Evolutionary conservation across 2,113 vertebrate genomes (phyloP), one percentile per base, ranked within the genome.

Genomic region (Pyxicephalus adspersus): DNA sequence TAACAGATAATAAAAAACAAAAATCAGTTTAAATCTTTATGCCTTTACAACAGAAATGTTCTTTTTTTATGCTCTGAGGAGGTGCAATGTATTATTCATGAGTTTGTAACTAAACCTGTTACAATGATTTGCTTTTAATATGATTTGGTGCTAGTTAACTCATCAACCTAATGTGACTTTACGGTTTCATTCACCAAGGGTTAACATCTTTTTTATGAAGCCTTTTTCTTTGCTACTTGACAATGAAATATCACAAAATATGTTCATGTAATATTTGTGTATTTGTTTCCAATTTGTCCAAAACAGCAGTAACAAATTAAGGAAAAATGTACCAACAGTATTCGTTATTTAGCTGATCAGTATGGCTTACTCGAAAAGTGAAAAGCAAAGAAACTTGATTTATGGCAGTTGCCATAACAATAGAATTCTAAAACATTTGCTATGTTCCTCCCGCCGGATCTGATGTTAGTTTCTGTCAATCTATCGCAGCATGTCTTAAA

Each of bases 241-340:
- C 38, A 45, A 13, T 54, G 17, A 71, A 29, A 8, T 19, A 28
- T 54, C 11, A 13, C 19, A 18, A 26, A 6, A 28, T 13, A 71
- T 82, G 26, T 45, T 45, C 8, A 5, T 52, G 18, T 70, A 68
- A 70, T 81, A 82, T 83, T 81, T 74, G n/a, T 0, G 6, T 17
- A 64, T 61, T 86, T 75, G 71, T 60, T 78, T 85, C 61, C 81
- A 84, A 81, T 64, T 73, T 88, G 84, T 83, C 38, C 64, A 77
- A 86, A 82, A 13, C 11, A 66, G 25, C 28, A 85, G 64, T 72
- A 86, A 86, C 0, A 0, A 68, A 80, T 68, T 16, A 45, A 77
- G 3, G 79, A 83, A 55, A 87, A 87, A 86, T 3, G 55, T 60
- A 52, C 31, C 11, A 84, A 76, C 77, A 23, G 68, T 66, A 74